Base-by-base conservation (phyloP, 2,888 invertebrate species). In the Lithophane ornitopus region DNA sequence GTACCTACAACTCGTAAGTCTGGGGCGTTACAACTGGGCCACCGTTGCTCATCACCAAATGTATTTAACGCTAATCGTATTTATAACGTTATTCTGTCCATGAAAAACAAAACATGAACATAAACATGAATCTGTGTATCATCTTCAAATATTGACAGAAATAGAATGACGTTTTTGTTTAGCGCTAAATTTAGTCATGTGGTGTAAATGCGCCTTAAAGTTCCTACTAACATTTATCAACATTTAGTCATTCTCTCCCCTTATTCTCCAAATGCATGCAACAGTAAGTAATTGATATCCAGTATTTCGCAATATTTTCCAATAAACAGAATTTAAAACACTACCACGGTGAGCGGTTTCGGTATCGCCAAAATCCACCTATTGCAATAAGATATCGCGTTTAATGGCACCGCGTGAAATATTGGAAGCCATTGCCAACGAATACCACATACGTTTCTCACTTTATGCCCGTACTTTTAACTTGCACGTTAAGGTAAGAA, bases 321-420 rank as follows among this genome's bases (percentile, higher is more conserved):
- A 77, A 65, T 49, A 68, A 68, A 62, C 52, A 73, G 58, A 81
- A 85, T 85, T 85, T 74, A 81, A 85, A 84, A 85, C 77, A 85
- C 74, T 76, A 46, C 85, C 59, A 41, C 58, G 39, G 58, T 49
- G 59, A 54, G 46, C 26, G 41, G 69, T 84, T 84, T 67, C n/a
- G 68, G 65, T 81, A 83, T 83, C 77, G 76, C 67, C 54, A 59
- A 70, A 77, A 81, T 85, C 58, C 77, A 77, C 77, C 82, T 83
- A 85, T 85, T 71, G 77, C 82, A 70, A 81, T 83, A 83, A 85
- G 82, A 85, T 81, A 85, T 70, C 65, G 70, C 70, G 66, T 62
- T 83, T 85, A 83, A 81, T 81, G 82, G 85, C 62, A 85, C 58
- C 62, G 52, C 61, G 61, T 83, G 82, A 83, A 71, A 77, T 83